A percentile compares a stretch with the other conserved stretches of the same genome.
Evolutionary conservation across 2,888 invertebrate genomes (phyloP).

Genomic region (Malthinus seriepunctatus): DNA sequence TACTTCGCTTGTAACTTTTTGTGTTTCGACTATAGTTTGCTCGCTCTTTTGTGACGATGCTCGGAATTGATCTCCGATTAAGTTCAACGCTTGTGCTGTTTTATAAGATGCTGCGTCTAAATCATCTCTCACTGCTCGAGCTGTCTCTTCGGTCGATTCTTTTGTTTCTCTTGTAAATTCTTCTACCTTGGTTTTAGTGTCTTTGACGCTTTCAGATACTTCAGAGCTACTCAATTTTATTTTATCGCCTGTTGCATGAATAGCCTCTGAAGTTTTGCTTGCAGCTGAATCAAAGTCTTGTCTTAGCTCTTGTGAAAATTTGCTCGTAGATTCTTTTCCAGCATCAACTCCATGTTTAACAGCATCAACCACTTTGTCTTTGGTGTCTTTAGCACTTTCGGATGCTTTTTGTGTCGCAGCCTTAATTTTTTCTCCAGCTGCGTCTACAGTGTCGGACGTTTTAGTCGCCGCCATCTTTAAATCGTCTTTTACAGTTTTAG

Average conservation of each 20-base stretch:
- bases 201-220: slow-evolving; percentile 8
- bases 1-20: not conserved
- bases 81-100: slow-evolving; percentile 13
- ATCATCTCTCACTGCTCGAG: not conserved
- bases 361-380: slow-evolving; percentile 4
- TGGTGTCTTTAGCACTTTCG: slow-evolving; percentile 18
- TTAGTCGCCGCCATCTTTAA: slow-evolving; percentile 10
- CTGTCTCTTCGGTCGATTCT: not conserved
- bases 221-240: slow-evolving; percentile 21
- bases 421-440: not conserved
- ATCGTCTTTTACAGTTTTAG: not conserved
- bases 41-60: not conserved
- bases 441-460: not conserved
- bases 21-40: not conserved
- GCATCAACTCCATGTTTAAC: slow-evolving; percentile 14
- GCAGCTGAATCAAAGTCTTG: slow-evolving; percentile 11
- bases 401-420: slow-evolving; percentile 15
- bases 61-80: not conserved
- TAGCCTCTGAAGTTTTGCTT: slow-evolving; percentile 13
- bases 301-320: not conserved
- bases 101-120: slow-evolving; percentile 13
- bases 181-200: slow-evolving; percentile 33
- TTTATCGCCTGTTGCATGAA: slow-evolving; percentile 7
- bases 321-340: slow-evolving; percentile 11
- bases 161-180: slow-evolving; percentile 25